phyloP scores from a whole-genome alignment of 2,888 invertebrate genomes.

The Morinoia aosen region DNA sequence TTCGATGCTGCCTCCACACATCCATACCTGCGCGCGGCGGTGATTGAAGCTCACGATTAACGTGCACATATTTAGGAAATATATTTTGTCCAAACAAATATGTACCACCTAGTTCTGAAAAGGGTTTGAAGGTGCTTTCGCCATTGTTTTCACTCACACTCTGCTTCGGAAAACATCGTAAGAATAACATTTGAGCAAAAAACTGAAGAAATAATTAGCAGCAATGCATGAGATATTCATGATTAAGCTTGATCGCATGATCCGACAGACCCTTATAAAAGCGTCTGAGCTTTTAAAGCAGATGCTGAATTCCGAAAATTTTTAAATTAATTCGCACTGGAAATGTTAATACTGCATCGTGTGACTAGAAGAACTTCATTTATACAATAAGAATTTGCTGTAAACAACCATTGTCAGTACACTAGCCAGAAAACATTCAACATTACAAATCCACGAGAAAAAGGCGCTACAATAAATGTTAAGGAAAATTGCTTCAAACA shows the following conservation, averaged over 20 bases:
- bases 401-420: background rate
- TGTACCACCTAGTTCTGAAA: background rate
- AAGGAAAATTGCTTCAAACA: background rate
- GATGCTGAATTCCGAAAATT: no score
- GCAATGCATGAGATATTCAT: background rate
- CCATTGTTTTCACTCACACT: background rate
- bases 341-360: background rate
- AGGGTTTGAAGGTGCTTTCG: background rate
- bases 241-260: background rate
- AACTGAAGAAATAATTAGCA: background rate
- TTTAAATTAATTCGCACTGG: background rate
- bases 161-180: background rate
- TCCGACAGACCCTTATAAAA: background rate
- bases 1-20: conserved; percentile 91
- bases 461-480: background rate
- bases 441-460: background rate
- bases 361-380: background rate
- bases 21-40: conserved; percentile 79
- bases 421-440: background rate
- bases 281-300: no score
- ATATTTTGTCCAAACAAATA: conserved; percentile 1
- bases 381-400: no score
- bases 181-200: background rate
- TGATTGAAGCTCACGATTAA: background rate
- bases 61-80: background rate